These are phyloP conservation scores for Drosophila conformis DNA, from an alignment of 2,888 invertebrate species.

Conservation along the genomic window DNA sequence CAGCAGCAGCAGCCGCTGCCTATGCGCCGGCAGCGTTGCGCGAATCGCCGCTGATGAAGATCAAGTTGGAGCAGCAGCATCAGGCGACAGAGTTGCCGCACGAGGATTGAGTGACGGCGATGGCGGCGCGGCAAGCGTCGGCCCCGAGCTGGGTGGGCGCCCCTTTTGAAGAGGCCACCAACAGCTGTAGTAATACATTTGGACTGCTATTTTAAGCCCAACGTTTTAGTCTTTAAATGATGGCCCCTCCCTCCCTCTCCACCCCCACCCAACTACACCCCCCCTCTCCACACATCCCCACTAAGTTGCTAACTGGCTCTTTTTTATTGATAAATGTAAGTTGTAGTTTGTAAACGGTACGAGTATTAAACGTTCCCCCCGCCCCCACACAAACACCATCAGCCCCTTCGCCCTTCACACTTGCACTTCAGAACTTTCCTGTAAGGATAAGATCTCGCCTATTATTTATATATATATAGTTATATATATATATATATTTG, in stretches of 20 bases:
- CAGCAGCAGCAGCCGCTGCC: conserved; percentile 66
- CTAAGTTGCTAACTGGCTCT: conserved; percentile 55
- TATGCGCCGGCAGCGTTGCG: conserved; percentile 70
- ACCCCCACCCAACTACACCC: not conserved
- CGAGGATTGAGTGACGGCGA: conserved; percentile 79
- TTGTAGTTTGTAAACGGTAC: conserved; percentile 54
- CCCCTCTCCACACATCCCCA: conserved; percentile 2
- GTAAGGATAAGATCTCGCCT: conserved; percentile 81
- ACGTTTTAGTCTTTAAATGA: conserved; percentile 72
- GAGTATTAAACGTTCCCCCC: conserved; percentile 60
- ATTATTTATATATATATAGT: conserved; percentile 52
- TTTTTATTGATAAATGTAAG: conserved; percentile 61
- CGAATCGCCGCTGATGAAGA: conserved; percentile 82
- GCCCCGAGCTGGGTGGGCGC: conserved; percentile 37
- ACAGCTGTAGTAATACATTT: conserved; percentile 53
- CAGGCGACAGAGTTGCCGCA: conserved; percentile 82
- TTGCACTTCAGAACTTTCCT: conserved; percentile 74
- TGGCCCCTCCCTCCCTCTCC: conserved; percentile 20
- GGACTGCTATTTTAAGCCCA: conserved; percentile 84
- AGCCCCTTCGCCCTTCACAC: conserved; percentile 28
- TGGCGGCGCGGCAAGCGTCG: conserved; percentile 4
- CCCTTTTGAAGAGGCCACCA: conserved; percentile 61
- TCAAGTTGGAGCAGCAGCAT: conserved; percentile 83
- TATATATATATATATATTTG: conserved; percentile 40
- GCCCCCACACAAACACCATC: conserved; percentile 10